phyloP scores from a whole-genome alignment of 2,888 invertebrate genomes.

The Eupeodes luniger region DNA sequence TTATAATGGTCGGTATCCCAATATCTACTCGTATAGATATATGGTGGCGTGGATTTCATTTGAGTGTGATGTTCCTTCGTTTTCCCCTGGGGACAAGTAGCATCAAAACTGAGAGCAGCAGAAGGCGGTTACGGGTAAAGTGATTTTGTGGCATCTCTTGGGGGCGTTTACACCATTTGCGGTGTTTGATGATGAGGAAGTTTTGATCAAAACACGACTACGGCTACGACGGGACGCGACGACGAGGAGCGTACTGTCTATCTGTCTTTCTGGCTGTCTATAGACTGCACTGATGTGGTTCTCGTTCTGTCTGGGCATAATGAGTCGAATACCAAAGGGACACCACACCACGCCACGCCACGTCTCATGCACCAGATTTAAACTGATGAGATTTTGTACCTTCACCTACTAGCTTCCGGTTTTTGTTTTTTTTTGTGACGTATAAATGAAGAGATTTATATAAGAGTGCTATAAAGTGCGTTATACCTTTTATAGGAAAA shows the following conservation, averaged over 20 bases:
- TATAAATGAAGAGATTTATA: conserved; percentile 20
- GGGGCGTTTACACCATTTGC: conserved; percentile 75
- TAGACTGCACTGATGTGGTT: neutral
- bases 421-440: neutral
- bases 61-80: conserved; percentile 4
- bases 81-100: conserved; percentile 50
- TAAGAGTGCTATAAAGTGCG: neutral
- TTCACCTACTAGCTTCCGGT: conserved; percentile 1
- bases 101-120: conserved; percentile 30
- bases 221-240: conserved; percentile 17
- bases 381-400: conserved; percentile 33
- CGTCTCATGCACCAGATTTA: conserved; percentile 17
- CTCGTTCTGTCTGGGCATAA: conserved; percentile 17
- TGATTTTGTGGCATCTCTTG: conserved; percentile 75
- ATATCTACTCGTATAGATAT: no score
- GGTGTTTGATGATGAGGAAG: conserved; percentile 74
- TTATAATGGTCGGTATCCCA: neutral
- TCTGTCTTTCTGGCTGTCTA: conserved; percentile 22
- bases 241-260: conserved; percentile 44
- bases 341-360: neutral
- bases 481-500: neutral
- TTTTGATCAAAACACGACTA: conserved; percentile 71
- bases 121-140: conserved; percentile 72
- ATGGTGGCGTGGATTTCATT: conserved; percentile 23
- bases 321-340: conserved; percentile 29